Base-by-base conservation (phyloP, 2,113 vertebrate genomes). In the Mirounga angustirostris region DNA sequence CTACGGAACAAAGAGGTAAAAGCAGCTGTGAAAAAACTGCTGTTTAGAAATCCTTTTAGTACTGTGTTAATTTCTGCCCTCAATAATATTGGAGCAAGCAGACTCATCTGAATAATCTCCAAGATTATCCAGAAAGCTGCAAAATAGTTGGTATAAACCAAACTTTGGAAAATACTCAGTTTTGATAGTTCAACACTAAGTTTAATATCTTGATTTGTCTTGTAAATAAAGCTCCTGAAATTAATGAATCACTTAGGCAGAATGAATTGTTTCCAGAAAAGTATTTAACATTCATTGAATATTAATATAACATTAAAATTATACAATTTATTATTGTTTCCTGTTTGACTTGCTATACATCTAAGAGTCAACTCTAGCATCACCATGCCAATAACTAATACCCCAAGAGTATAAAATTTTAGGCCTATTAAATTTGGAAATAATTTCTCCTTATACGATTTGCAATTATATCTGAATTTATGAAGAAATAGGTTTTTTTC, bases 1-100 rank as follows among this genome's bases (percentile, higher is more conserved):
- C 63, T 98, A 56, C 33, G 91, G 40, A 98, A 97, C 36, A 98
- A 94, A 91, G 87, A 98, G 30, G 94, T 98, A 21, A 98, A 97
- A 96, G 82, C n/a, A 43, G 91, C 97, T 84, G 40, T 98, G 71
- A 98, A 95, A 94, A 97, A 89, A 59, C 18, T 97, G 16, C 40
- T 98, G 24, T 30, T 80, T 18, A 91, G 16, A 93, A 95, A 89
- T 65, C 21, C 63, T 46, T 92, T 92, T 43, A 46, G n/a, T 40
- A 33, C 11, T 65, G 18, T 36, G 11, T 95, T 96, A 87, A 95
- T 65, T 79, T 90, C 88, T 3, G 43, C 78, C 56, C 18, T 81
- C 50, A 98, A n/a, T 96, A 94, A 76, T 86, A 80, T 11, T 63
- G 5, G 11, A 56, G 58, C 33, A 91, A 52, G 13, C 1, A 85